Evolutionary conservation across 2,888 invertebrate species (phyloP).

Genomic region (Melinaea marsaeus): DNA sequence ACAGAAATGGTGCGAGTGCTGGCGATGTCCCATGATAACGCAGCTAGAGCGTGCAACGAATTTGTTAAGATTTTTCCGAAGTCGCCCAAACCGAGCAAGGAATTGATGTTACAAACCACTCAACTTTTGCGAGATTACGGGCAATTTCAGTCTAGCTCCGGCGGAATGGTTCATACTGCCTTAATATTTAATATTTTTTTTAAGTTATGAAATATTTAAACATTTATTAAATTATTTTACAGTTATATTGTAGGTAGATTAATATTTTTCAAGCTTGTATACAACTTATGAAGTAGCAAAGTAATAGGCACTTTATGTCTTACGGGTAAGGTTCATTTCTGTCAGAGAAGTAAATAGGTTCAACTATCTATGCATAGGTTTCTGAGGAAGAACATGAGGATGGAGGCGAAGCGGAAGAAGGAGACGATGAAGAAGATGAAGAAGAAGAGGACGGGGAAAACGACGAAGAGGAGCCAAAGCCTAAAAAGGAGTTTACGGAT

Average conservation of each 20-base stretch:
- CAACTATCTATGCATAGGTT: too few species aligned
- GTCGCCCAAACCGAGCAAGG: not conserved
- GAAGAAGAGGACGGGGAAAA: slow-evolving; percentile 70
- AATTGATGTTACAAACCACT: not conserved
- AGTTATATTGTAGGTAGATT: too few species aligned
- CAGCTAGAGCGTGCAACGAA: not conserved
- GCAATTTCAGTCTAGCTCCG: not conserved
- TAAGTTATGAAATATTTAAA: too few species aligned
- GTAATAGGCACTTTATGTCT: too few species aligned
- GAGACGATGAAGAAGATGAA: slow-evolving; percentile 64
- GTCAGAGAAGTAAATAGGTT: too few species aligned
- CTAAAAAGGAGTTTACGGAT: slow-evolving; percentile 75
- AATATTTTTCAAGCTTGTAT: too few species aligned
- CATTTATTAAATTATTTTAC: too few species aligned
- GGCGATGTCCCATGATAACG: not conserved
- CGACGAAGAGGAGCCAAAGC: slow-evolving; percentile 68
- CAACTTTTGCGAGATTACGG: not conserved
- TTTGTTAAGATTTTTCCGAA: not conserved
- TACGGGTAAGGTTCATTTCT: too few species aligned
- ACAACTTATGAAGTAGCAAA: too few species aligned
- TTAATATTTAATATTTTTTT: too few species aligned
- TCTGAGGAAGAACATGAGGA: slow-evolving; percentile 43
- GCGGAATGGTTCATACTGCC: too few species aligned
- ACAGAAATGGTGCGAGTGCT: slow-evolving; percentile 2
- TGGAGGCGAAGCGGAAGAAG: slow-evolving; percentile 62